phyloP scores from a whole-genome alignment of 2,113 vertebrate genomes.

The Vombatus ursinus region DNA sequence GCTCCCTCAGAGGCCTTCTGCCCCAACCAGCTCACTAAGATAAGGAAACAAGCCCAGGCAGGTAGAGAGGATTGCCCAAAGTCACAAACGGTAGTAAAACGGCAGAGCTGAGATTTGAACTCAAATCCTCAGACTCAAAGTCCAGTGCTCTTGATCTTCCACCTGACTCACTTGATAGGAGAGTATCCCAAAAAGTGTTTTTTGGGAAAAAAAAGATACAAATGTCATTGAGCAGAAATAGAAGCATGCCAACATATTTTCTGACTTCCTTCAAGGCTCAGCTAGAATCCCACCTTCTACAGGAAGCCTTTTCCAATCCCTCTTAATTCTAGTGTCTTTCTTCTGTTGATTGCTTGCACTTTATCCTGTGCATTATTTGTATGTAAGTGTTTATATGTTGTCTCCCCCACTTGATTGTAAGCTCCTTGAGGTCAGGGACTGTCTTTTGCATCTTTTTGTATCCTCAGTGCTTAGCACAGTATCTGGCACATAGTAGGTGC shows the following conservation, averaged over 20 bases:
- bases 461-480: neutral
- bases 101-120: neutral
- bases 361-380: neutral
- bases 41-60: neutral
- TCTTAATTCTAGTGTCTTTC: neutral
- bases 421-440: conserved; percentile 2
- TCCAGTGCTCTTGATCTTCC: neutral
- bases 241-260: neutral
- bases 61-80: neutral
- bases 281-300: neutral
- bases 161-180: neutral
- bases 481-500: neutral
- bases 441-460: conserved; percentile 34
- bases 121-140: neutral
- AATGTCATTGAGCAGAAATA: neutral
- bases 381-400: neutral
- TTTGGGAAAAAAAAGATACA: neutral
- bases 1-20: neutral
- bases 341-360: neutral
- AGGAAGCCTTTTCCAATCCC: neutral
- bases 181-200: neutral
- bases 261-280: neutral
- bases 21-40: neutral
- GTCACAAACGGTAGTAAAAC: neutral
- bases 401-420: neutral